Base-by-base conservation (phyloP, 2,888 invertebrate genomes). In the Diabrotica balteata region DNA sequence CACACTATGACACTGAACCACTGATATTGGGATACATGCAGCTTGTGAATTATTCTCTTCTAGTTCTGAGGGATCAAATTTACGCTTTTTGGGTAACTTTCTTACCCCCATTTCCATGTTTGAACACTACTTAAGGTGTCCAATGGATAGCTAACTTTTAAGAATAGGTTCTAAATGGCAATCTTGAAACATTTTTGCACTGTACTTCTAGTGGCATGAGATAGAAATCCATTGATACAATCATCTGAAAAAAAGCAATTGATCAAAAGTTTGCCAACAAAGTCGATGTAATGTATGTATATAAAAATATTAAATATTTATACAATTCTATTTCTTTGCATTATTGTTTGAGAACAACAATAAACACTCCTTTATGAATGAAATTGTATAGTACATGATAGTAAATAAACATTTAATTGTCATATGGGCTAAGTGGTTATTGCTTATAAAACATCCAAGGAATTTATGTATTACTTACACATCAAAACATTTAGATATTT, bases 11-110 rank as follows among this genome's bases (percentile, higher is more conserved):
- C 80, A 80, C 73, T 84, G 83, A 49, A 83, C 82, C 32, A 83
- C 83, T 60, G 83, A 82, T 47, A 83, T 82, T 71, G 81, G 81
- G 72, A 82, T 82, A 75, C 78, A 81, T 57, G 75, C 75, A 52
- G 75, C 71, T 54, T 70, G 69, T 59, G 72, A 74, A 63, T 73
- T 75, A 70, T 66, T 78, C 67, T 91, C 91, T 83, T 93, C 93
- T 66, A 93, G 85, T 78, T 93, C 92, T 54, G 92, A 90, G 54
- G 91, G 91, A 83, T 92, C 91, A 80, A 91, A 94, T 85, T 95
- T 95, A 72, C 97, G 89, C 85, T 97, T 97, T 85, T 97, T 97
- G 67, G 97, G 97, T 81, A 97, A 90, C 83, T 94, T 94, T 72
- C 92, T 87, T 72, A 90, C 89, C 70, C 90, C 88, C 82, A 82